Conservation (phyloP, 2,113 vertebrate species). For the Chaetops frenatus region DNA sequence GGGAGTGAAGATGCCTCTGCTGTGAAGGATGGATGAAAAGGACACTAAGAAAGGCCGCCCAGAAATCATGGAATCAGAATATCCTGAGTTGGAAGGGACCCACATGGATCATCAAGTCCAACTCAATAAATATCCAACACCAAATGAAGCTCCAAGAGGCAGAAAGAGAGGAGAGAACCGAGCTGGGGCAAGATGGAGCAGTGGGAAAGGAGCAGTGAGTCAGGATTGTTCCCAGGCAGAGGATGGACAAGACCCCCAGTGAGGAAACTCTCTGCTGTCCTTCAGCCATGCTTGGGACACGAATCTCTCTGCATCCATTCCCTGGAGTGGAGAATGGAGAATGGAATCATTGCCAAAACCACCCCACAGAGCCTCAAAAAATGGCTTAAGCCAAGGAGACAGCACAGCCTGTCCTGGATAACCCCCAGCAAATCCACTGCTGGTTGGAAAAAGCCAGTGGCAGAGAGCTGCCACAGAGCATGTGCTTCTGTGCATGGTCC, state of each 20-base stretch:
- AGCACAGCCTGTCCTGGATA: not conserved
- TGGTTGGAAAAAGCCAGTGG: not conserved
- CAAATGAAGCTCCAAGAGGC: not conserved
- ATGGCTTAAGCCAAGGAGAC: not conserved
- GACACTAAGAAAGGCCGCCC: not conserved
- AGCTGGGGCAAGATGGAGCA: not conserved
- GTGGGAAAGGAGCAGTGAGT: not conserved
- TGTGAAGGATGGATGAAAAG: not conserved
- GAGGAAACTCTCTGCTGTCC: not conserved
- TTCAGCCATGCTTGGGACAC: not conserved
- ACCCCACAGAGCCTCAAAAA: not conserved
- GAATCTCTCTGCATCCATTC: not conserved
- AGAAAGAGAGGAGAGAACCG: not conserved
- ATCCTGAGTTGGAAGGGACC: not conserved
- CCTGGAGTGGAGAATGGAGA: not conserved
- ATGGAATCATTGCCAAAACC: not conserved
- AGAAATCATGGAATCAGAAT: not conserved
- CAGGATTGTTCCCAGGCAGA: not conserved
- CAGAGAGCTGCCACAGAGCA: not conserved
- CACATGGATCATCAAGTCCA: not conserved
- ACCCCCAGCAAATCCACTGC: not conserved
- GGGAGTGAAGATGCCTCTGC: not conserved
- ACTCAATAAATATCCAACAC: not conserved
- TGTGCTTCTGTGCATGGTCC: accelerated
- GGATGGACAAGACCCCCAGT: not conserved